Base-by-base conservation (phyloP, 2,113 vertebrate genomes). In the Rhea pennata region DNA sequence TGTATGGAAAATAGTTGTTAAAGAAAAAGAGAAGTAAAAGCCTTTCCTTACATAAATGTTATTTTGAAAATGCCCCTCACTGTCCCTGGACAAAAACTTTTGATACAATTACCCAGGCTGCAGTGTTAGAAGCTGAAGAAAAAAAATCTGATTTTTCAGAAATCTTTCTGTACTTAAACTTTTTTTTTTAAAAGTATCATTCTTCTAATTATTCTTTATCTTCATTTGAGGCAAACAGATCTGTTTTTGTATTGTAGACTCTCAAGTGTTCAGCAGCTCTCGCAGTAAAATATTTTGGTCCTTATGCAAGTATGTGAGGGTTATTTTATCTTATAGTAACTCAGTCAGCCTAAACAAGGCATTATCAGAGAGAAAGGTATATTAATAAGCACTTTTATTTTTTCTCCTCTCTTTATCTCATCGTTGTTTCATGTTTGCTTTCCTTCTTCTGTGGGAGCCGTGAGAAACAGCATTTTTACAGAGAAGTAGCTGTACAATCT, bases 361-460 rank as follows among this genome's bases (percentile, higher is more conserved):
- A 5, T 40, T 87, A 44, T 59, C 48, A 40, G 74, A 75, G 65
- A 81, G 74, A n/a, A 59, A 15, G 15, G 78, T 90, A 72, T 72
- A 72, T 44, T 71, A 69, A 9, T n/a, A 62, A 88, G 65, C 39
- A 51, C 22, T 81, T 88, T 15, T 58, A 46, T 40, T 92, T 91
- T 12, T 72, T 79, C 67, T n/a, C 10, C 21, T 27, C 10, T 26
- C 23, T 27, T 87, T 84, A 44, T 16, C 51, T 0, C 33, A 70
- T 91, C 86, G 20, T 53, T 85, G 58, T 76, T 88, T 59, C 13
- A 3, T 73, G 39, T 82, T 86, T 95, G 16, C 87, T 94, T 95
- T 94, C 13, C 17, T 66, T 69, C 70, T 83, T 53, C 33, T 46
- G 7, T 59, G 87, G 65, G 74, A 96, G 66, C 74, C 3, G 0